A percentile compares a stretch with the other conserved stretches of the same genome.
phyloP scores from a whole-genome alignment of 2,888 invertebrate species.

The Steinernema carpocapsae region DNA sequence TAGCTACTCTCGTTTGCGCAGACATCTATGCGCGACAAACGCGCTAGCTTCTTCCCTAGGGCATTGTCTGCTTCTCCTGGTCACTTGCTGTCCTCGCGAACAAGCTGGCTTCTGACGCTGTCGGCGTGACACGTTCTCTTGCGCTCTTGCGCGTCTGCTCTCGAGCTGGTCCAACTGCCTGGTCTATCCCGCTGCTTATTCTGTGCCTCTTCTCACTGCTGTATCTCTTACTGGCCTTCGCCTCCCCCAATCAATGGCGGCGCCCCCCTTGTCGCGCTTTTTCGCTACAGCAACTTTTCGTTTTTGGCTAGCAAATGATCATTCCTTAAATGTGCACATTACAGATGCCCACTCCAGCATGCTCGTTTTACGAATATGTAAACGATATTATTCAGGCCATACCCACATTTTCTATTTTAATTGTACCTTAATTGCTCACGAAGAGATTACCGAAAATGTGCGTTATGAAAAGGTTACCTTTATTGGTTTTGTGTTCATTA shows the following conservation, averaged over 20 bases:
- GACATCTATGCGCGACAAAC: slow-evolving; percentile 33
- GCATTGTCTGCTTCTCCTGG: slow-evolving; percentile 35
- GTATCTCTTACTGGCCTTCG: slow-evolving; percentile 34
- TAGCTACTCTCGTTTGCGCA: slow-evolving; percentile 25
- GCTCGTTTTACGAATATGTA: too few species aligned
- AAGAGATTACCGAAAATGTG: too few species aligned
- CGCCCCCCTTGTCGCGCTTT: slow-evolving; percentile 35
- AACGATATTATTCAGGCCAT: too few species aligned
- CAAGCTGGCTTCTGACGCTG: slow-evolving; percentile 35
- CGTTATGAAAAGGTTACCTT: too few species aligned
- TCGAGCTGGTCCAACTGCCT: slow-evolving; percentile 35
- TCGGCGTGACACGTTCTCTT: slow-evolving; percentile 32
- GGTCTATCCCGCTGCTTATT: slow-evolving; percentile 35
- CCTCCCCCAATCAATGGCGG: slow-evolving; percentile 35
- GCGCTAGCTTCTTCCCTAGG: slow-evolving; percentile 34
- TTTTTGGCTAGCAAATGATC: slow-evolving; percentile 35
- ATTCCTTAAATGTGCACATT: slow-evolving; percentile 19
- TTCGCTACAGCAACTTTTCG: slow-evolving; percentile 35
- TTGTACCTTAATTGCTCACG: too few species aligned
- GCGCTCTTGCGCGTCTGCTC: slow-evolving; percentile 35
- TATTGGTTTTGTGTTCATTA: too few species aligned
- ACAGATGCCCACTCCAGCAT: background rate
- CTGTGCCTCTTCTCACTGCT: slow-evolving; percentile 33
- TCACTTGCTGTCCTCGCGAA: slow-evolving; percentile 32
- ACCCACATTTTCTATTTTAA: too few species aligned